Conservation (phyloP, 1,140 invertebrate species). For the Nymphalis io region DNA sequence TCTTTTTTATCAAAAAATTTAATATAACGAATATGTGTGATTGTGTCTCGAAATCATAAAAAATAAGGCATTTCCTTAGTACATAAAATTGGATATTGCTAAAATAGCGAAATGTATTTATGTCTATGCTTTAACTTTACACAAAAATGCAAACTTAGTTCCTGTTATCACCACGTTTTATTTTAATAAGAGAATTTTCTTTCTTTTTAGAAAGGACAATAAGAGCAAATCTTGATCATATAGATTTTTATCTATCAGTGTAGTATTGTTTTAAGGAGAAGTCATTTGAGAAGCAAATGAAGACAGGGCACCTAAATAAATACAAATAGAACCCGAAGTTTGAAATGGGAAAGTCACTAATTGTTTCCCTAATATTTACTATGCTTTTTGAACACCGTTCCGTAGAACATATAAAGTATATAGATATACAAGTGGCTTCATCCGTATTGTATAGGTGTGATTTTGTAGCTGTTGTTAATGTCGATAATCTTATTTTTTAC, state of each 20-base stretch:
- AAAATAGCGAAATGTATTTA: no score
- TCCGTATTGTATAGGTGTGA: no score
- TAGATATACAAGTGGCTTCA: no score
- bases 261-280: constrained; percentile 29
- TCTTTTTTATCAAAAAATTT: background rate
- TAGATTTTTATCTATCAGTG: background rate
- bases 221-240: background rate
- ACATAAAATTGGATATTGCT: no score
- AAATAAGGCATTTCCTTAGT: no score
- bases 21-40: background rate
- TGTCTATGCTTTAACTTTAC: no score
- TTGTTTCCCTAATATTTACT: constrained; percentile 46
- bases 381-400: constrained; percentile 19
- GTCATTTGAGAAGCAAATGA: constrained; percentile 44
- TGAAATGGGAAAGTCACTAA: constrained; percentile 49
- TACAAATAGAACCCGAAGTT: constrained; percentile 36
- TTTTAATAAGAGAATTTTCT: background rate
- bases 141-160: no score
- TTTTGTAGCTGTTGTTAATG: no score
- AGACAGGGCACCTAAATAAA: constrained; percentile 48
- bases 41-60: no score
- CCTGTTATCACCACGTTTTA: no score
- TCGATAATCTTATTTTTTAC: no score
- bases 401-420: background rate
- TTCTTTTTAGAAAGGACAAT: background rate